Evolutionary conservation across 2,888 invertebrate species (phyloP).

Genomic region (Macrosiphum euphorbiae): DNA sequence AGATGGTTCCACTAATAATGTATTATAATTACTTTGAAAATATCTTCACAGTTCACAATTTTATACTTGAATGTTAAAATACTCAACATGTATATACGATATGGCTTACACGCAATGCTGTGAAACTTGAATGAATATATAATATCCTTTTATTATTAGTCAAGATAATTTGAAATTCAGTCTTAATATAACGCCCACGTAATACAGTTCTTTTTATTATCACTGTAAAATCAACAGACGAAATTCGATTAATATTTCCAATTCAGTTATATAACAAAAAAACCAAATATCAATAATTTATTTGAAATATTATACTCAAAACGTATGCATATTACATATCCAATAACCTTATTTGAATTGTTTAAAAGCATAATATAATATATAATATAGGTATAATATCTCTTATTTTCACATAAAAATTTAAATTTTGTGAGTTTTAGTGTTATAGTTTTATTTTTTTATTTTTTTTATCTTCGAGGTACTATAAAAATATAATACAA

Average conservation of each 20-base stretch:
- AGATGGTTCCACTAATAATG: background rate
- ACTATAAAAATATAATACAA: background rate
- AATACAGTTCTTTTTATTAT: background rate
- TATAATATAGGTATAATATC: background rate
- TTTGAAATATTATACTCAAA: background rate
- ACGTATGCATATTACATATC: background rate
- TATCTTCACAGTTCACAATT: background rate
- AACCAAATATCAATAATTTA: background rate
- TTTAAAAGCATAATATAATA: background rate
- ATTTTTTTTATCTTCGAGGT: background rate
- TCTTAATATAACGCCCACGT: background rate
- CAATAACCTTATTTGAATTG: background rate
- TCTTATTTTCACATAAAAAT: background rate
- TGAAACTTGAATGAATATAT: background rate
- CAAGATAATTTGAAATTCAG: background rate
- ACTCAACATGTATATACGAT: background rate
- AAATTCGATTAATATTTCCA: background rate
- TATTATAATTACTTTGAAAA: background rate
- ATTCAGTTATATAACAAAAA: background rate
- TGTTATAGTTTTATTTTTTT: background rate
- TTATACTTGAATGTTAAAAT: background rate
- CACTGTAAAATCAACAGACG: background rate
- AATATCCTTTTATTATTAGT: background rate
- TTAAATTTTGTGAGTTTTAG: background rate
- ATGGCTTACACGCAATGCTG: background rate